A percentile compares a stretch with the other conserved stretches of the same genome.
Evolutionary conservation across 2,113 vertebrate species (phyloP).

Genomic region (Patagioenas fasciata): DNA sequence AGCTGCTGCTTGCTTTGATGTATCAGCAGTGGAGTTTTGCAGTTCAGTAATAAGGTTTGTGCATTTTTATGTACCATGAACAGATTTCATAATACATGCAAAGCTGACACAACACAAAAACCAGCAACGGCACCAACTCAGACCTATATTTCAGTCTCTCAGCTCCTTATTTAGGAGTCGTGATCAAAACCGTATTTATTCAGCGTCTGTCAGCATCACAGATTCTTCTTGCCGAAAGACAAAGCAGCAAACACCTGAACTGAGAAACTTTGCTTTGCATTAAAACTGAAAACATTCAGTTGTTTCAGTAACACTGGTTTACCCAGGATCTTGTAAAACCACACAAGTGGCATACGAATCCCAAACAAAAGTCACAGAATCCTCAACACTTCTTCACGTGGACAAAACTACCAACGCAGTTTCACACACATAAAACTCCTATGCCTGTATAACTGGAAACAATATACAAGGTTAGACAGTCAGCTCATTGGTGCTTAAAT

Average conservation of each 20-base stretch:
- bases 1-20: slow-evolving; percentile 56
- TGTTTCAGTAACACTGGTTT: neutral
- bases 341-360: fast-evolving
- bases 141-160: neutral
- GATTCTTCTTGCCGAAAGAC: neutral
- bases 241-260: neutral
- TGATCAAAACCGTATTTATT: neutral
- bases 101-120: neutral
- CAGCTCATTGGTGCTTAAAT: neutral
- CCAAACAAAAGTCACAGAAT: neutral
- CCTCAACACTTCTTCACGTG: neutral
- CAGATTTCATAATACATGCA: slow-evolving; percentile 8
- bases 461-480: neutral
- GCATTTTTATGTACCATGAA: neutral
- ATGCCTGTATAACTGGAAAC: neutral
- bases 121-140: neutral
- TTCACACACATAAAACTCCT: neutral
- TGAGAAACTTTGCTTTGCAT: neutral
- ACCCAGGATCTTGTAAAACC: neutral
- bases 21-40: neutral
- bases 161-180: neutral
- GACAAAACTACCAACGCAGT: neutral
- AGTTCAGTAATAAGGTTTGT: neutral
- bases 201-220: neutral
- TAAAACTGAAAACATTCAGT: neutral